These are phyloP conservation scores for Hirtodrosophila duncani DNA, from an alignment of 2,888 invertebrate species.

Conservation along the genomic window DNA sequence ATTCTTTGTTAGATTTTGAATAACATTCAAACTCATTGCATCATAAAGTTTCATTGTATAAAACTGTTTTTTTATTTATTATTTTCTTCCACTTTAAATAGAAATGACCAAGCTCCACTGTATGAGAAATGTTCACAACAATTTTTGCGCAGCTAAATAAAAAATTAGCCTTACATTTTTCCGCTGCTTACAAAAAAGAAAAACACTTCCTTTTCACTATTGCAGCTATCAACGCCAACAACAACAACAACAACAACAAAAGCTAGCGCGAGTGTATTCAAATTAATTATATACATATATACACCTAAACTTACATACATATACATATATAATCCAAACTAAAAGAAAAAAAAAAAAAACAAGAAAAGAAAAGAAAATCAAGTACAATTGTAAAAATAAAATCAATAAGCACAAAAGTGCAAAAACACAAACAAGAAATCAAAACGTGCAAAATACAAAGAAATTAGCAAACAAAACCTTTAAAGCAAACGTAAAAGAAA, in stretches of 20 bases:
- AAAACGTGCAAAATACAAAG: conserved; percentile 1
- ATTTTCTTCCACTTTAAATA: too few relatives aligned
- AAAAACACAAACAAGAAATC: conserved; percentile 6
- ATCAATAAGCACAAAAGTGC: conserved; percentile 9
- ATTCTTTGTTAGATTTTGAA: neutral
- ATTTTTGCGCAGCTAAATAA: too few relatives aligned
- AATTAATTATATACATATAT: conserved; percentile 47
- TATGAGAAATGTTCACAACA: too few relatives aligned
- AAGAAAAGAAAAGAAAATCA: conserved; percentile 29
- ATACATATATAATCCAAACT: conserved; percentile 43
- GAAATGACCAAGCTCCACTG: too few relatives aligned
- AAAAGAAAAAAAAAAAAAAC: conserved; percentile 28
- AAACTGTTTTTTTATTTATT: too few relatives aligned
- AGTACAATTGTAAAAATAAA: conserved; percentile 26
- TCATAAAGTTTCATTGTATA: too few relatives aligned
- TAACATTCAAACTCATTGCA: neutral
- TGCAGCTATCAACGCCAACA: too few relatives aligned
- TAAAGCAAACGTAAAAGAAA: conserved; percentile 17
- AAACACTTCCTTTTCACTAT: too few relatives aligned
- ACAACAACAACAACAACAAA: conserved; percentile 8
- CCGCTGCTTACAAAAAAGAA: too few relatives aligned
- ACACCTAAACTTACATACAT: conserved; percentile 18
- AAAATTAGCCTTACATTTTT: too few relatives aligned
- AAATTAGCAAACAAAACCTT: conserved; percentile 3
- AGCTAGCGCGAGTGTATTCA: conserved; percentile 55